phyloP scores from a whole-genome alignment of 2,797 vertebrate species.

The Champsocephalus esox region DNA sequence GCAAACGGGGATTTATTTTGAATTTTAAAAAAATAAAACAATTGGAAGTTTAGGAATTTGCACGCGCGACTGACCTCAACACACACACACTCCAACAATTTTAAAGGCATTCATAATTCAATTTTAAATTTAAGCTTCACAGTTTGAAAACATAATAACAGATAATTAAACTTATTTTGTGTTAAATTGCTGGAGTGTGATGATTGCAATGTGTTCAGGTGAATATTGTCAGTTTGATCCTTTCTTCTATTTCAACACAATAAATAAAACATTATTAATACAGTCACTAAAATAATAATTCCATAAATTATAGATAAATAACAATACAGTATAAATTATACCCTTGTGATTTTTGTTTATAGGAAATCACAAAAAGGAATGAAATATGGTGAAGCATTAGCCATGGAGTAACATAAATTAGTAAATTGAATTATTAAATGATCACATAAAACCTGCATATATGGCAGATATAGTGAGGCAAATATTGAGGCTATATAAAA shows the following conservation, averaged over 20 bases:
- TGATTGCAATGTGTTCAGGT: slow-evolving; percentile 20
- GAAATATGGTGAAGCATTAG: slow-evolving; percentile 1
- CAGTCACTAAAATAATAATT: background rate
- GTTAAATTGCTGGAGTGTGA: slow-evolving; percentile 4
- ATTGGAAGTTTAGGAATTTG: slow-evolving; percentile 9
- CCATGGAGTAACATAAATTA: slow-evolving; percentile 27
- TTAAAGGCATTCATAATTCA: slow-evolving; percentile 5
- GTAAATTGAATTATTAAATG: slow-evolving; percentile 52
- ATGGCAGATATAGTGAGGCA: slow-evolving; percentile 41
- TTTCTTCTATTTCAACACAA: background rate
- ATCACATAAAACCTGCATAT: slow-evolving; percentile 45
- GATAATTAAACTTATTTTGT: background rate
- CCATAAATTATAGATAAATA: slow-evolving; percentile 14
- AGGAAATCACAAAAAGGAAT: slow-evolving; percentile 8
- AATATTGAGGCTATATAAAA: slow-evolving; percentile 17
- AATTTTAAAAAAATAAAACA: background rate
- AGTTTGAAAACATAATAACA: slow-evolving; percentile 2
- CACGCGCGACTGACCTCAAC: background rate
- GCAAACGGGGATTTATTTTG: background rate
- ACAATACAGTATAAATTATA: background rate
- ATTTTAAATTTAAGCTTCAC: background rate
- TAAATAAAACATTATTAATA: slow-evolving; percentile 4
- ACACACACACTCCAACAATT: background rate
- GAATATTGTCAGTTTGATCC: slow-evolving; percentile 9
- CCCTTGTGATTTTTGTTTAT: background rate